Evolutionary conservation across 2,113 vertebrate species (phyloP).

Genomic region (Crypturellus undulatus): DNA sequence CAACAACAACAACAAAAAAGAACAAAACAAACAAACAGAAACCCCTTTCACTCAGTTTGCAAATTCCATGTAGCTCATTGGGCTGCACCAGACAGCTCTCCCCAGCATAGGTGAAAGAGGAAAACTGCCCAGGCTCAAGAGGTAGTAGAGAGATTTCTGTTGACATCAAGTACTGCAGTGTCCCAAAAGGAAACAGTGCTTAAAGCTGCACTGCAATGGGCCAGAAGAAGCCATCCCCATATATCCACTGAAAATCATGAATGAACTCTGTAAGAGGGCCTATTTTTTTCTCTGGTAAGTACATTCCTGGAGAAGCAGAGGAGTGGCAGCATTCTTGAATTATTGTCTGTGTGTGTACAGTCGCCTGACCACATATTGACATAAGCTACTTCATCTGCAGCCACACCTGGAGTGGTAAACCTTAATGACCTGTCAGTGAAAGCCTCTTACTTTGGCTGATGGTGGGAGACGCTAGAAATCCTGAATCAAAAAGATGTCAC

Average conservation of each 20-base stretch:
- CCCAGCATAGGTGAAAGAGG: accelerated
- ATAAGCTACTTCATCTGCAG: not conserved
- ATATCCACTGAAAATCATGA: not conserved
- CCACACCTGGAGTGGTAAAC: not conserved
- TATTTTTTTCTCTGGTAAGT: not conserved
- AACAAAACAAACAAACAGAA: no score
- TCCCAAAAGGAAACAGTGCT: not conserved
- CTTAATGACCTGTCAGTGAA: not conserved
- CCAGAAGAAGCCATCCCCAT: not conserved
- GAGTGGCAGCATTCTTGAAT: not conserved
- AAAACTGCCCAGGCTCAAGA: not conserved
- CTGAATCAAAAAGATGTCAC: not conserved
- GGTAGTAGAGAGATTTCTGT: not conserved
- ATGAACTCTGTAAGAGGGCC: not conserved
- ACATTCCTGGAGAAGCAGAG: not conserved
- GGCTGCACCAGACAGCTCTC: not conserved
- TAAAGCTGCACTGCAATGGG: not conserved
- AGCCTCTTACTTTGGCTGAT: not conserved
- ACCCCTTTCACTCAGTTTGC: not conserved
- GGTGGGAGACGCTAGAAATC: not conserved
- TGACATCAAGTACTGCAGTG: not conserved
- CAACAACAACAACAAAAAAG: not conserved
- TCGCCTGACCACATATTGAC: not conserved
- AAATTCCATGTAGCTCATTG: not conserved
- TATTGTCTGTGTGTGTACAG: not conserved